A percentile compares a stretch with the other conserved stretches of the same genome.
These are phyloP conservation scores for Megamerina dolium DNA, from an alignment of 2,888 invertebrate genomes.

Conservation along the genomic window DNA sequence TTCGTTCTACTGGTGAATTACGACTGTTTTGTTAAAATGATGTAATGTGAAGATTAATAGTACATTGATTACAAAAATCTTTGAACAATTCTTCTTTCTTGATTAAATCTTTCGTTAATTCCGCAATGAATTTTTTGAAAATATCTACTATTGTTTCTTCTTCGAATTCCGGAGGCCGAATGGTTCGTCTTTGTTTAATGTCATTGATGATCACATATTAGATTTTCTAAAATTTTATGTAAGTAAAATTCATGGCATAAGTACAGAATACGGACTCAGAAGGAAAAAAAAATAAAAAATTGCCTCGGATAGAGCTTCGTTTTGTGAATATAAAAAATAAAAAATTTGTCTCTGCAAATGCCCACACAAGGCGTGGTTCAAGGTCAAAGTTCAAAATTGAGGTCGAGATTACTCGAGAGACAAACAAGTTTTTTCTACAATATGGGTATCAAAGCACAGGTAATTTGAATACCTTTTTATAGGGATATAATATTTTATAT, in stretches of 20 bases:
- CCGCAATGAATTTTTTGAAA: constrained; percentile 9
- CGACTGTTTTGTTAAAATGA: constrained; percentile 17
- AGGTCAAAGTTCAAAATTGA: too few relatives aligned
- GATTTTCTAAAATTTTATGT: constrained; percentile 15
- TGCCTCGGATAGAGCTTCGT: too few relatives aligned
- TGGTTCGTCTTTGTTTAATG: neutral
- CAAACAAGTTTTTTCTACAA: too few relatives aligned
- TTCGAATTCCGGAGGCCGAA: constrained; percentile 15
- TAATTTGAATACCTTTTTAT: constrained; percentile 6
- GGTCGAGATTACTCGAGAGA: too few relatives aligned
- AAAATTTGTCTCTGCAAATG: too few relatives aligned
- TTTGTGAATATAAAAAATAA: too few relatives aligned
- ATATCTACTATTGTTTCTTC: constrained; percentile 12
- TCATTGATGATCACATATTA: constrained; percentile 4
- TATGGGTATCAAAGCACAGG: too few relatives aligned
- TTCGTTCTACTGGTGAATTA: constrained; percentile 15
- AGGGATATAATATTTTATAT: too few relatives aligned
- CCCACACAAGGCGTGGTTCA: too few relatives aligned
- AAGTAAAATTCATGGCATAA: constrained; percentile 16
- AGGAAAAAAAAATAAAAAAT: too few relatives aligned
- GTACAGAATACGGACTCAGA: too few relatives aligned
- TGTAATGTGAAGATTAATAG: constrained; percentile 14
- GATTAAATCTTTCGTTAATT: constrained; percentile 18
- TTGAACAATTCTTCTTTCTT: constrained; percentile 15
- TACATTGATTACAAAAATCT: constrained; percentile 16